Percentiles rank a stretch among this genome's conserved stretches.
These are phyloP conservation scores for Arenaria interpres DNA, from an alignment of 2,113 vertebrate genomes.

Conservation along the genomic window DNA sequence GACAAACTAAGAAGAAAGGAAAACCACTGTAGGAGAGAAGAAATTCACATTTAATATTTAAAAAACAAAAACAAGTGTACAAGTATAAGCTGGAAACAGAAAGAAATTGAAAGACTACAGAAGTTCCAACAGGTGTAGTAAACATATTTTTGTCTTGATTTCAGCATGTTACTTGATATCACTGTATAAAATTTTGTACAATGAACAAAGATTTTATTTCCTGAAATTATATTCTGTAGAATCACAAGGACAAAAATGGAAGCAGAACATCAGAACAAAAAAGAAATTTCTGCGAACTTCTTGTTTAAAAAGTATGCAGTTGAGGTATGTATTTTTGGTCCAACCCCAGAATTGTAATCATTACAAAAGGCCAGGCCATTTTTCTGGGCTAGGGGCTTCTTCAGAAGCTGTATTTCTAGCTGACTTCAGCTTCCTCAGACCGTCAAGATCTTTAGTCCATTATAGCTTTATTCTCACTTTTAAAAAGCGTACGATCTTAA, in stretches of 20 bases:
- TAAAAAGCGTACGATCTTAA: neutral
- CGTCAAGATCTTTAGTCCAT: neutral
- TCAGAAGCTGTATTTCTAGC: neutral
- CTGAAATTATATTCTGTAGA: neutral
- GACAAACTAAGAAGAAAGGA: neutral
- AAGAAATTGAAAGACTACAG: neutral
- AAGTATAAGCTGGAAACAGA: neutral
- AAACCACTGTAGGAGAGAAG: neutral
- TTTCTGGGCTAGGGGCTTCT: neutral
- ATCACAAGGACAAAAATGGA: neutral
- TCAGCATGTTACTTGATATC: neutral
- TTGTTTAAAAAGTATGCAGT: neutral
- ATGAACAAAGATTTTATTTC: neutral
- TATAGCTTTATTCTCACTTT: neutral
- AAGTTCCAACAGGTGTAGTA: neutral
- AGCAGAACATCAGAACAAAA: neutral
- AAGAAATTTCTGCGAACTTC: neutral
- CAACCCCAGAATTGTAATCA: neutral
- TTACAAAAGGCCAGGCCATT: neutral
- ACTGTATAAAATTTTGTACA: neutral
- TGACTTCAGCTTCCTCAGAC: neutral
- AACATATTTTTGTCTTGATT: neutral
- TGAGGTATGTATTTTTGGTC: accelerated
- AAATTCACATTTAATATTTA: neutral
- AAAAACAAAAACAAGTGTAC: neutral